phyloP scores from a whole-genome alignment of 2,113 vertebrate genomes.

The Bostrychus sinensis region DNA sequence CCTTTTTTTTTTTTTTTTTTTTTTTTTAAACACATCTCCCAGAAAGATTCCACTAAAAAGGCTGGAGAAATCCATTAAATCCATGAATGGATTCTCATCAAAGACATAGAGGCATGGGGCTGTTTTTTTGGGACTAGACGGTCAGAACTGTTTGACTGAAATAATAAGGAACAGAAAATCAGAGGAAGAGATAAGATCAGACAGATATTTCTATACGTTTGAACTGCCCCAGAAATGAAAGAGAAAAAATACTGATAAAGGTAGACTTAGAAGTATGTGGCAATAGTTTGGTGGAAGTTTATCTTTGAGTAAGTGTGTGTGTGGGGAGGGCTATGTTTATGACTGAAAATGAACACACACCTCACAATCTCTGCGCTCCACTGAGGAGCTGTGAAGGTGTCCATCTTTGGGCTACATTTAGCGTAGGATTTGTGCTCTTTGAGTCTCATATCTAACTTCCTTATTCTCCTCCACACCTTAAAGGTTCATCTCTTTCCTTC shows the following conservation, averaged over 20 bases:
- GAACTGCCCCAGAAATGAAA: slow-evolving; percentile 56
- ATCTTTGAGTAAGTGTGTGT: slow-evolving; percentile 52
- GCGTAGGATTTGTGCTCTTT: slow-evolving; percentile 48
- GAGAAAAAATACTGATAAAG: slow-evolving; percentile 40
- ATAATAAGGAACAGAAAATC: slow-evolving; percentile 79
- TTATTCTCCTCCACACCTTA: slow-evolving; percentile 51
- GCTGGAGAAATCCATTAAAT: slow-evolving; percentile 82
- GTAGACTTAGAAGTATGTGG: slow-evolving; percentile 32
- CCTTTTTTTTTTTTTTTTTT: slow-evolving; percentile 33
- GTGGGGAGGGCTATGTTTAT: slow-evolving; percentile 19
- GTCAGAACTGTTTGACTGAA: slow-evolving; percentile 70
- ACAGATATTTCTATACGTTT: slow-evolving; percentile 68
- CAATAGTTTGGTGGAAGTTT: slow-evolving; percentile 61
- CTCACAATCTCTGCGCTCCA: slow-evolving; percentile 76
- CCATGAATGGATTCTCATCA: slow-evolving; percentile 82
- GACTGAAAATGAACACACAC: slow-evolving; percentile 37
- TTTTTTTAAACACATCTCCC: slow-evolving; percentile 71
- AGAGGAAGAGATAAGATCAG: slow-evolving; percentile 74
- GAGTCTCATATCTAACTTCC: slow-evolving; percentile 46
- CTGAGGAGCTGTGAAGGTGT: slow-evolving; percentile 73
- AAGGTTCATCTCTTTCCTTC: slow-evolving; percentile 39
- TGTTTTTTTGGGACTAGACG: slow-evolving; percentile 53
- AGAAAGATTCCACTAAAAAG: slow-evolving; percentile 69
- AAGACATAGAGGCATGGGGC: slow-evolving; percentile 64
- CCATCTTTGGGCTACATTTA: slow-evolving; percentile 66